Evolutionary conservation across 2,888 invertebrate species (phyloP).

Genomic region (Atherix ibis): DNA sequence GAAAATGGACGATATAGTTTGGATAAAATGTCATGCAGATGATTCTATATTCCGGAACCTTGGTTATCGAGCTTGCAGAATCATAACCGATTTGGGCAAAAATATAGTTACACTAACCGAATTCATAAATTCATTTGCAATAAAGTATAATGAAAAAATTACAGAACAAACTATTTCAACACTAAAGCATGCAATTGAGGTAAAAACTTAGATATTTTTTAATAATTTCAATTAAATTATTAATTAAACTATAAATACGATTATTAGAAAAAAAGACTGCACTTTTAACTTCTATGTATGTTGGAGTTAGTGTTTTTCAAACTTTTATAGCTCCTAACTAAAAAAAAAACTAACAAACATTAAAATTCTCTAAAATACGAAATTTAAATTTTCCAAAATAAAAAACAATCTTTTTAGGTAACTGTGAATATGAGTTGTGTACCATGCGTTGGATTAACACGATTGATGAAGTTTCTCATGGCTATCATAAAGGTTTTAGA

Average conservation of each 20-base stretch:
- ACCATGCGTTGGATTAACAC: too few species aligned
- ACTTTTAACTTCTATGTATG: too few species aligned
- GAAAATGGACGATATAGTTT: conserved; percentile 21
- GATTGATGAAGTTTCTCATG: conserved; percentile 25
- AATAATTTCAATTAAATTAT: too few species aligned
- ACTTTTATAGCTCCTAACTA: too few species aligned
- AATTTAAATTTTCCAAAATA: too few species aligned
- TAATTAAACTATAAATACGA: too few species aligned
- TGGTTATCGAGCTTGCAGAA: conserved; percentile 25
- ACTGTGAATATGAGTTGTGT: too few species aligned
- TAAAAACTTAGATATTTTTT: conserved; percentile 9
- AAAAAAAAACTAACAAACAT: too few species aligned
- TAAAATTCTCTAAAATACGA: too few species aligned
- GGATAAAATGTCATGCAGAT: conserved; percentile 28
- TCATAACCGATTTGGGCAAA: conserved; percentile 15
- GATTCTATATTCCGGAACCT: conserved; percentile 25
- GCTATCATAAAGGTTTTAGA: conserved; percentile 25
- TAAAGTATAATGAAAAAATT: conserved; percentile 19
- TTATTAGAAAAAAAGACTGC: too few species aligned
- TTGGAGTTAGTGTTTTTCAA: too few species aligned
- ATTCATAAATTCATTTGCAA: conserved; percentile 21
- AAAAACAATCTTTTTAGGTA: too few species aligned
- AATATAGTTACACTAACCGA: conserved; percentile 17
- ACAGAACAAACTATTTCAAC: conserved; percentile 21
- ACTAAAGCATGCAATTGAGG: conserved; percentile 30